Base-by-base conservation (phyloP, 2,888 invertebrate genomes). In the Acleris emargana region DNA sequence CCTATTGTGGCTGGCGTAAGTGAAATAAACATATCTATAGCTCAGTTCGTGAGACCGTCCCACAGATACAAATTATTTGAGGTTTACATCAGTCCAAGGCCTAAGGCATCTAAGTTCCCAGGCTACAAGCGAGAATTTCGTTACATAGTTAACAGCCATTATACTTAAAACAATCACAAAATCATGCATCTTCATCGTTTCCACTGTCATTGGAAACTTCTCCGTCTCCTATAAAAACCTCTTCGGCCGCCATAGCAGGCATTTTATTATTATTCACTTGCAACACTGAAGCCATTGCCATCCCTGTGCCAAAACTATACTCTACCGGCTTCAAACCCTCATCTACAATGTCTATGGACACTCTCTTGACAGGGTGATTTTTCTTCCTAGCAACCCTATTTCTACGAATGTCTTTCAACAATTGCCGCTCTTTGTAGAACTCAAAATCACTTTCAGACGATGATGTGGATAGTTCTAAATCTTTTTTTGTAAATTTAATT, bases 201-300 rank as follows among this genome's bases (percentile, higher is more conserved):
- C 93, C 93, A 68, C 92, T 93, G 55, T 93, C 93, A n/a, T 81
- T 75, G 0, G 91, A 91, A 0, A 92, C 89, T 57, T 93, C 91
- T 0, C 93, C 93, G 42, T 89, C 86, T 0, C 91, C 93, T n/a
- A 84, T 79, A 72, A 91, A 93, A 0, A 91, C 86, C 28, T 92
- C 91, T 62, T 93, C 93, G 1, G 78, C 74, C 0, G 75, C 80
- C 76, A 88, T 80, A 69, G 76, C 79, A 0, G 81, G 77, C 16
- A 84, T 73, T 62, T 77, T 80, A 0, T 73, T 72, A 42, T 74
- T 78, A 62, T 82, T 87, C 0, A 84, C 77, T 70, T 91, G 90
- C 67, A 93, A 75, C 63, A 93, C 81, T 0, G 93, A 90, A 0
- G 93, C 93, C 85, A 93, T 89, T 3, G 93, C 91, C 82, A 93